Evolutionary conservation across 2,888 invertebrate genomes (phyloP).

Genomic region (Keiferia lycopersicella): DNA sequence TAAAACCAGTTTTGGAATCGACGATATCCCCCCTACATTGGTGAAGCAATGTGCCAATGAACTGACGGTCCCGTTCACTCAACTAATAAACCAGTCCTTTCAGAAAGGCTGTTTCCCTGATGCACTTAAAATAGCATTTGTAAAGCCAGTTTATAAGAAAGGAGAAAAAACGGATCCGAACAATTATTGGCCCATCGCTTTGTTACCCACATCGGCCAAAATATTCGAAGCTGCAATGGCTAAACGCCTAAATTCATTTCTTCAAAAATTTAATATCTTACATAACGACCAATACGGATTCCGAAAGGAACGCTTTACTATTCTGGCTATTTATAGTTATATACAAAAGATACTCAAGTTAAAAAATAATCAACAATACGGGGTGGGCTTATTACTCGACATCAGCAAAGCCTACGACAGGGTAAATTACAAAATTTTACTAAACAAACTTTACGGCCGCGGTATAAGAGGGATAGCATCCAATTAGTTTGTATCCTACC

Average conservation of each 20-base stretch:
- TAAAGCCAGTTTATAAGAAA: constrained; percentile 31
- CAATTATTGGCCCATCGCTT: constrained; percentile 31
- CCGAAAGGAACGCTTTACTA: constrained; percentile 19
- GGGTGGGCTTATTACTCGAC: constrained; percentile 27
- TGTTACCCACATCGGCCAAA: constrained; percentile 25
- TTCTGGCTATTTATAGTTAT: constrained; percentile 23
- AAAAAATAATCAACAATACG: constrained; percentile 28
- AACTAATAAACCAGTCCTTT: constrained; percentile 1
- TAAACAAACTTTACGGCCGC: constrained; percentile 4
- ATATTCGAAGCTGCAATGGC: constrained; percentile 30
- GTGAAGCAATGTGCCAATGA: neutral
- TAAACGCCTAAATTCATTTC: constrained; percentile 22
- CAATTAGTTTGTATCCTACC: constrained; percentile 29
- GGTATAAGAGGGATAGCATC: constrained; percentile 29
- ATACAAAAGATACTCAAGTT: constrained; percentile 21
- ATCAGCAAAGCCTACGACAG: constrained; percentile 32
- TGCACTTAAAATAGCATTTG: constrained; percentile 25
- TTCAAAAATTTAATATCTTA: constrained; percentile 30
- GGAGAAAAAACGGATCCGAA: constrained; percentile 13
- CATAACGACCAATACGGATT: constrained; percentile 29
- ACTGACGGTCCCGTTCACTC: neutral
- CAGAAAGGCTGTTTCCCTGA: constrained; percentile 20
- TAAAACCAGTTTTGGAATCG: neutral
- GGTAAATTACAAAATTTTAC: constrained; percentile 25
- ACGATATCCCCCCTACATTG: neutral